phyloP scores from a whole-genome alignment of 1,140 invertebrate species.

The Micrasema longulum region DNA sequence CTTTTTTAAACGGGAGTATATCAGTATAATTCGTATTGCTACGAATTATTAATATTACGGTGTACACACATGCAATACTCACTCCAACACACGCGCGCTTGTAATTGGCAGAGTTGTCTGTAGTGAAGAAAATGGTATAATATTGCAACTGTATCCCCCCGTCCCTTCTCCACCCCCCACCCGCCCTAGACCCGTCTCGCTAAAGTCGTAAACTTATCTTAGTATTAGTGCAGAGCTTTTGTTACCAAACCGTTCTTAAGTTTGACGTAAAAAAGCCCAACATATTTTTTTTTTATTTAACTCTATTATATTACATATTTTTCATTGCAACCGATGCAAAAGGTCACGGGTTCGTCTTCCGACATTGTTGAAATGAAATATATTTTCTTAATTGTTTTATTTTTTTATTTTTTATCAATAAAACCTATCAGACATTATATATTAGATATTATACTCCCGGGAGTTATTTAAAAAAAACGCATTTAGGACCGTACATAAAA shows the following conservation, averaged over 20 bases:
- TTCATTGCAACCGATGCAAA: no score
- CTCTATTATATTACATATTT: no score
- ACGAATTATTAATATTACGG: neutral
- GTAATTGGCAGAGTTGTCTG: slow-evolving; percentile 1
- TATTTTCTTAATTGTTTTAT: no score
- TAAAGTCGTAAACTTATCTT: slow-evolving; percentile 48
- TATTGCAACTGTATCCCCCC: slow-evolving; percentile 32
- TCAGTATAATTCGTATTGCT: neutral
- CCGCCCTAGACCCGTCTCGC: slow-evolving; percentile 30
- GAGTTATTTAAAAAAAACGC: no score
- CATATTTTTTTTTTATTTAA: no score
- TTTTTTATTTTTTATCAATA: no score
- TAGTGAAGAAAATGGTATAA: slow-evolving; percentile 41
- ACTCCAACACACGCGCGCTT: neutral
- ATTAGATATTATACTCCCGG: no score
- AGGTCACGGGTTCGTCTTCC: no score
- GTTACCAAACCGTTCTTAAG: slow-evolving; percentile 32
- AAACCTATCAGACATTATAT: no score
- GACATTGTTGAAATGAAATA: no score
- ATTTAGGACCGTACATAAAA: no score
- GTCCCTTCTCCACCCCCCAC: neutral
- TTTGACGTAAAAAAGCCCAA: no score
- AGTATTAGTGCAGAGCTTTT: slow-evolving; percentile 31
- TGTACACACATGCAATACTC: slow-evolving; percentile 14
- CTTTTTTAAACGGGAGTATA: slow-evolving; percentile 2